A percentile compares a stretch with the other conserved stretches of the same genome.
Conservation (phyloP, 1,140 invertebrate genomes). For the Hypsibius dujardini region DNA sequence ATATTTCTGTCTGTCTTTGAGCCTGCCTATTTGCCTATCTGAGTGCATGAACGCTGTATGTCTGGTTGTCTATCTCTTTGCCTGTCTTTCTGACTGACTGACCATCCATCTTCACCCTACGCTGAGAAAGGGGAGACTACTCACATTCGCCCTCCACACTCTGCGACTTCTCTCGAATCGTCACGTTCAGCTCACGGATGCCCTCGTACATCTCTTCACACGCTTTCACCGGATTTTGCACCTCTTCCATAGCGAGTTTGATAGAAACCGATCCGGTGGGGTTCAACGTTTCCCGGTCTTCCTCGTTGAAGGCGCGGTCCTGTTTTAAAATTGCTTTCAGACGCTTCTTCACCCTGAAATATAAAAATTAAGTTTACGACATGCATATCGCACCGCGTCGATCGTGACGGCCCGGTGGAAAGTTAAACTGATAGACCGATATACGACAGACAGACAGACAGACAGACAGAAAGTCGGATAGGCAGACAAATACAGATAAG, state of each 20-base stretch:
- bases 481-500: too few relatives aligned
- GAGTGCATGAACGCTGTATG: too few relatives aligned
- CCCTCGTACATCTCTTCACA: slow-evolving; percentile 3
- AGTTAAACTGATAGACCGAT: neutral
- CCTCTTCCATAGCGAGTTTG: neutral
- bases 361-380: neutral
- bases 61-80: too few relatives aligned
- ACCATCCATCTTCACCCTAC: neutral
- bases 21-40: too few relatives aligned
- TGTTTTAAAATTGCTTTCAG: slow-evolving; percentile 8
- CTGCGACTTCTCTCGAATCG: neutral
- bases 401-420: neutral
- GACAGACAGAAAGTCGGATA: neutral
- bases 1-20: too few relatives aligned
- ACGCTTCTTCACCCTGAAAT: neutral
- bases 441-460: neutral
- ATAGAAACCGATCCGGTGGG: neutral
- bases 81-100: too few relatives aligned
- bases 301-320: neutral
- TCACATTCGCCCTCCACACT: neutral
- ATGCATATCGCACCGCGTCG: neutral
- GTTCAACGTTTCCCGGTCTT: neutral
- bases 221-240: slow-evolving; percentile 1
- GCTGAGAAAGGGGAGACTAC: neutral
- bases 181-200: neutral